Evolutionary conservation across 2,797 vertebrate species (phyloP), one percentile per base, ranked within the genome.

Genomic region (Myotis findleyi): DNA sequence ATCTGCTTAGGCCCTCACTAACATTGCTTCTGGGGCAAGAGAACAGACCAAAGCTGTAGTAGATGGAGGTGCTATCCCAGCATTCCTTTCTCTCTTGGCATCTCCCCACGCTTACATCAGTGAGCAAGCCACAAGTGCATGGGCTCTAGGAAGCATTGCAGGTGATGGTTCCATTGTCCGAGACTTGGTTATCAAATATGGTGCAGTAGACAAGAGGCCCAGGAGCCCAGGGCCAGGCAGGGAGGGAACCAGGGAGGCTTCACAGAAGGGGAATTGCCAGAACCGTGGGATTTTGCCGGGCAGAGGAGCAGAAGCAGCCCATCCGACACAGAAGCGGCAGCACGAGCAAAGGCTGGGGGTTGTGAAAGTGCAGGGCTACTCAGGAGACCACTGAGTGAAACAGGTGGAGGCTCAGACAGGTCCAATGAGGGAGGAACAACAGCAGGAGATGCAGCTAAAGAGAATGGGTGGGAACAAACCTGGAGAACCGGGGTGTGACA

Each of bases 371-470:
- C 18, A 13, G 21, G 14, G 41, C 41, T 13, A 2, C 49, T n/a
- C 3, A 1, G 33, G 23, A 75, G n/a, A n/a, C n/a, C 20, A 1
- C 38, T 3, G 62, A 16, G 25, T 51, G 38, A 3, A 13, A 21
- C 25, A 27, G n/a, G 25, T 33, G 11, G 59, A 66, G 47, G 53
- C 33, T 7, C 0, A 0, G 76, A 44, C 27, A 5, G n/a, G 55
- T 30, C 0, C 3, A 8, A 0, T 0, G 55, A 86, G 66, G 25
- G 14, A 55, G 16, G 47, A 77, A 12, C 14, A 30, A 0, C 2
- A 18, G 68, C 17, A 1, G 64, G 17, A 69, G 41, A 33, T 0
- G 9, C 20, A 14, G 38, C 25, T 68, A 33, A 62, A 89, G 68
- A 66, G 64, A 76, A 20, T 3, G 68, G 44, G 38, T 1, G 25